These are phyloP conservation scores for Mylabris sibirica DNA, from an alignment of 2,888 invertebrate species.

Conservation along the genomic window DNA sequence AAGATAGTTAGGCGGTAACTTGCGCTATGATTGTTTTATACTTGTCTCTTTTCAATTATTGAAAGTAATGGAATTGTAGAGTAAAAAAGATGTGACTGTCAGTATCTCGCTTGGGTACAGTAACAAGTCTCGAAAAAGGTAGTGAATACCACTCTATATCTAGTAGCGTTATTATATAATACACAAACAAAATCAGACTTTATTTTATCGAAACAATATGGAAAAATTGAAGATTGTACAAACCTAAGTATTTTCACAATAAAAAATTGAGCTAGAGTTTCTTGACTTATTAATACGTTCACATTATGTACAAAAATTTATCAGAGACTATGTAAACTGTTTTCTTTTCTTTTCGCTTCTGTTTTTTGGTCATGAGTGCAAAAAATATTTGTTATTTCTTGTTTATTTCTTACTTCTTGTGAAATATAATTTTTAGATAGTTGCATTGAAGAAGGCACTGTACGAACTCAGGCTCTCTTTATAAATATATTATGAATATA, in stretches of 20 bases:
- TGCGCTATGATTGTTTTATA: too few species aligned
- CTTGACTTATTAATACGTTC: slow-evolving; percentile 41
- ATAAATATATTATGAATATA: slow-evolving; percentile 35
- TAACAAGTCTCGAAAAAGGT: too few species aligned
- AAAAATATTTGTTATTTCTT: slow-evolving; percentile 51
- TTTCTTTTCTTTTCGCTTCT: slow-evolving; percentile 17
- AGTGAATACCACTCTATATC: too few species aligned
- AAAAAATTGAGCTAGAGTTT: slow-evolving; percentile 55
- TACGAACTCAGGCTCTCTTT: slow-evolving; percentile 52
- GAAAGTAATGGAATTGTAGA: too few species aligned
- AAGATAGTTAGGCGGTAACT: too few species aligned
- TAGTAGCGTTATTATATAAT: slow-evolving; percentile 45
- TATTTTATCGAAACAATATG: slow-evolving; percentile 37
- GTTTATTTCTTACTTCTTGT: slow-evolving; percentile 22
- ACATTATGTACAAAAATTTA: slow-evolving; percentile 36
- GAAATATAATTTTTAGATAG: slow-evolving; percentile 45
- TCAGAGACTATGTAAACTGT: neutral
- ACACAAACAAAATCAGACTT: slow-evolving; percentile 52
- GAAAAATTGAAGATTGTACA: slow-evolving; percentile 24
- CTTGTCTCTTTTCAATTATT: too few species aligned
- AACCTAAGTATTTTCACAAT: slow-evolving; percentile 32
- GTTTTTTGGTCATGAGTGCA: slow-evolving; percentile 53
- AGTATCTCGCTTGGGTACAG: too few species aligned
- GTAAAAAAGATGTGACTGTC: too few species aligned
- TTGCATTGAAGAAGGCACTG: slow-evolving; percentile 55